Evolutionary conservation across 2,113 vertebrate genomes (phyloP), one percentile per base, ranked within the genome.

Genomic region (Butorides virescens): DNA sequence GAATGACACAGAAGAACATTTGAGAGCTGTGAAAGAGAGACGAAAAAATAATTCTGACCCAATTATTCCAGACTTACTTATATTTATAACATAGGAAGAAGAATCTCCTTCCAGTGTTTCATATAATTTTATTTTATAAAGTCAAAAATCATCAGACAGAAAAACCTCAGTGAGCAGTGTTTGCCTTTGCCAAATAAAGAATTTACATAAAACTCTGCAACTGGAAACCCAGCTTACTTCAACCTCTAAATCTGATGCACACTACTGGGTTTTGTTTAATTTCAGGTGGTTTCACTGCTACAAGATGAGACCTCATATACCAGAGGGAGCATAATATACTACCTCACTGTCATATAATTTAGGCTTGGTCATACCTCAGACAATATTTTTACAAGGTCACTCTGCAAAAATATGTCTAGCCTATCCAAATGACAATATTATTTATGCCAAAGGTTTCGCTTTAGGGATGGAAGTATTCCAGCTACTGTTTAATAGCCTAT

Each of bases 311-410:
- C 95, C 94, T 98, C 96, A 93, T 97, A 83, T 95, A 91, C 87
- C 47, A 32, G 90, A 96, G 91, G 90, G 96, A 98, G 91, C 90
- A 86, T 91, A 97, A 96, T 96, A 96, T 97, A 98, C 97, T 97
- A 85, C 92, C 88, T 98, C 91, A 95, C 97, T 98, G 97, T 98
- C 98, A 98, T 98, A 97, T 98, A 98, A 98, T 98, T 98, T 97
- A 98, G 96, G 92, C 94, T 98, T 97, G 98, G 96, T 97, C 97
- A 97, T 98, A 97, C 97, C 97, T 98, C 98, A 98, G 97, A 98
- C 97, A 98, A 98, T 98, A 98, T 98, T 98, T 98, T 98, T 96
- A 98, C 97, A 98, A 98, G 97, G 97, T 98, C 97, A 98, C 97
- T 98, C 98, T 97, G 97, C 97, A 94, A 95, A 97, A 97, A 95